Conservation (phyloP, 2,888 invertebrate genomes). For the Schrankia costaestrigalis region DNA sequence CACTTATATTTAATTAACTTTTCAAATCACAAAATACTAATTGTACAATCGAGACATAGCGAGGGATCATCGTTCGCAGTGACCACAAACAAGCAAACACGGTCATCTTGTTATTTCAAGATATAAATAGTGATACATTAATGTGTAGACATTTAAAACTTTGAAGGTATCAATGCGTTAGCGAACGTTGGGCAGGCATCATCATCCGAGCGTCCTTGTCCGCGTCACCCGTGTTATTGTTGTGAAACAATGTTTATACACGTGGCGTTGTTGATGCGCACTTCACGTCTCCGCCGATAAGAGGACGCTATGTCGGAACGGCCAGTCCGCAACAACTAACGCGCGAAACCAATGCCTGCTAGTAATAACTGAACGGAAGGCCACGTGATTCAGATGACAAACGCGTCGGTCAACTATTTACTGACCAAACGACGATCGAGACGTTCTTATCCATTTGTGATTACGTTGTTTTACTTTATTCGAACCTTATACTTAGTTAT, state of each 20-base stretch:
- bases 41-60: conserved; percentile 43
- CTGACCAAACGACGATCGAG: conserved; percentile 51
- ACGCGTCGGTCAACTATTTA: conserved; percentile 56
- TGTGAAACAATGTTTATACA: conserved; percentile 78
- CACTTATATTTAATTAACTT: conserved; percentile 36
- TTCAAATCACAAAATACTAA: conserved; percentile 50
- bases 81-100: conserved; percentile 32
- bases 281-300: conserved; percentile 51
- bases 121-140: conserved; percentile 36
- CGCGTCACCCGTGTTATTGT: conserved; percentile 71
- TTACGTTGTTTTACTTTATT: no score
- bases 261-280: conserved; percentile 70
- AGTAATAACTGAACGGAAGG: conserved; percentile 66
- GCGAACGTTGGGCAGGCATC: conserved; percentile 44
- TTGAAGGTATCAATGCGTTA: conserved; percentile 43
- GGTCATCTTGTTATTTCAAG: conserved; percentile 42
- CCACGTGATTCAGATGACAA: conserved; percentile 77
- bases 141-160: conserved; percentile 37
- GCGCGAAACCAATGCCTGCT: conserved; percentile 60
- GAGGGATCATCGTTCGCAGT: conserved; percentile 40
- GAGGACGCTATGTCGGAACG: conserved; percentile 63
- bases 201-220: conserved; percentile 60
- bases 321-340: conserved; percentile 68
- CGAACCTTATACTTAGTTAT: no score
- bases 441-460: conserved; percentile 48